phyloP scores from a whole-genome alignment of 2,888 invertebrate species.

The Apotomis capreana region DNA sequence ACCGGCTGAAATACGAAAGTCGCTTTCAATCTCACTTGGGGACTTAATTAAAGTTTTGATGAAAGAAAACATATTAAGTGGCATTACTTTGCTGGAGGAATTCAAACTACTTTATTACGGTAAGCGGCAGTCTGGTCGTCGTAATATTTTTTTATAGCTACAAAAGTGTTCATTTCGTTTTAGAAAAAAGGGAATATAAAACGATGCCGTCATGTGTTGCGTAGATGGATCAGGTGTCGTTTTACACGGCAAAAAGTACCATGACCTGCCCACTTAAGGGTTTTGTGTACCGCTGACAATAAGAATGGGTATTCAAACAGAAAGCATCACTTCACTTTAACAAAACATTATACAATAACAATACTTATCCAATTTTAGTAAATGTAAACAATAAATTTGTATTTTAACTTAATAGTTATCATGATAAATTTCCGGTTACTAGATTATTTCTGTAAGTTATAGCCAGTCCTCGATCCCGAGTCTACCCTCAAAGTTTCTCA shows the following conservation, averaged over 20 bases:
- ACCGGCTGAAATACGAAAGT: conserved; percentile 12
- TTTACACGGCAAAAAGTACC: conserved; percentile 30
- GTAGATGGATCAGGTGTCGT: conserved; percentile 32
- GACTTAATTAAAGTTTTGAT: conserved; percentile 35
- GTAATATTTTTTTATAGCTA: conserved; percentile 13
- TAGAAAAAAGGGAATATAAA: conserved; percentile 20
- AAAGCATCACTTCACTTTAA: background rate
- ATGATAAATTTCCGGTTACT: no score
- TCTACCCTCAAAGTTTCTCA: no score
- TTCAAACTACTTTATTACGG: conserved; percentile 33
- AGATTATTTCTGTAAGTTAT: no score
- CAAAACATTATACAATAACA: no score
- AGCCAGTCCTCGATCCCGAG: no score
- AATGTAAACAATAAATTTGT: no score
- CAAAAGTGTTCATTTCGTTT: conserved; percentile 16
- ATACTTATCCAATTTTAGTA: no score
- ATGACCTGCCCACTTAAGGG: conserved; percentile 15
- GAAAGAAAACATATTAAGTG: conserved; percentile 26
- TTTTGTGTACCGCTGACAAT: conserved; percentile 13
- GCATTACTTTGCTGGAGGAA: conserved; percentile 14
- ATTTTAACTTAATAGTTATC: no score
- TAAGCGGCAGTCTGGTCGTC: conserved; percentile 17
- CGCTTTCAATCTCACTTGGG: conserved; percentile 18
- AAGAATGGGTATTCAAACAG: conserved; percentile 1
- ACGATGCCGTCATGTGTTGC: conserved; percentile 20